These are phyloP conservation scores for Notiomystis cincta DNA, from an alignment of 2,113 vertebrate species.

Conservation along the genomic window DNA sequence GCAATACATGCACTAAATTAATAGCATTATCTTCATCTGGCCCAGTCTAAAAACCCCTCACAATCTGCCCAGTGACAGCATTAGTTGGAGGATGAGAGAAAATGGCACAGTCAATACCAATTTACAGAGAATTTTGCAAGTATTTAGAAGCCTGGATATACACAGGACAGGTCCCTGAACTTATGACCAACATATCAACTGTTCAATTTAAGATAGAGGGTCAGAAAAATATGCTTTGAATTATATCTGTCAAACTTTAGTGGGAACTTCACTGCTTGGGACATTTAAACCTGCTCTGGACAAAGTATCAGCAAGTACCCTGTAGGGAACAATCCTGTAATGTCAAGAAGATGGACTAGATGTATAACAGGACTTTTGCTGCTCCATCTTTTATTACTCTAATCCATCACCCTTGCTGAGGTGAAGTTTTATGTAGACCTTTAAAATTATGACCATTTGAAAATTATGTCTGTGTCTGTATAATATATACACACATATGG, in stretches of 20 bases:
- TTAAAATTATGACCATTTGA: conserved; percentile 38
- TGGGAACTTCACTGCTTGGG: background rate
- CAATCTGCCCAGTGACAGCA: background rate
- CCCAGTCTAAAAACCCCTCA: background rate
- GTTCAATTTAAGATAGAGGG: background rate
- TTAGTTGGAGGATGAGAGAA: background rate
- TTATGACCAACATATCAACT: background rate
- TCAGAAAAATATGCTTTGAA: background rate
- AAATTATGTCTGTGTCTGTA: background rate
- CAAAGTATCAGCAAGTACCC: background rate
- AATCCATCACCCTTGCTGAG: conserved; percentile 7
- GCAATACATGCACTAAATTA: background rate
- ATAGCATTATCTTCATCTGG: background rate
- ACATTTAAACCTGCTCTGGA: conserved; percentile 5
- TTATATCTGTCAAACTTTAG: background rate
- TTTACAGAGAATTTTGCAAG: background rate
- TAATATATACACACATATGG: background rate
- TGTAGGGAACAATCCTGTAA: background rate
- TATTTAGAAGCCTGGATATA: background rate
- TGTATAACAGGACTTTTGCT: conserved; percentile 17
- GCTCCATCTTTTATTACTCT: conserved; percentile 40
- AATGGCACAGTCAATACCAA: background rate
- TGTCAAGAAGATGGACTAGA: conserved; percentile 2
- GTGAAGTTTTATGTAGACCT: conserved; percentile 27
- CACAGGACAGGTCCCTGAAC: background rate